phyloP scores from a whole-genome alignment of 2,113 vertebrate species.

The Carollia perspicillata region DNA sequence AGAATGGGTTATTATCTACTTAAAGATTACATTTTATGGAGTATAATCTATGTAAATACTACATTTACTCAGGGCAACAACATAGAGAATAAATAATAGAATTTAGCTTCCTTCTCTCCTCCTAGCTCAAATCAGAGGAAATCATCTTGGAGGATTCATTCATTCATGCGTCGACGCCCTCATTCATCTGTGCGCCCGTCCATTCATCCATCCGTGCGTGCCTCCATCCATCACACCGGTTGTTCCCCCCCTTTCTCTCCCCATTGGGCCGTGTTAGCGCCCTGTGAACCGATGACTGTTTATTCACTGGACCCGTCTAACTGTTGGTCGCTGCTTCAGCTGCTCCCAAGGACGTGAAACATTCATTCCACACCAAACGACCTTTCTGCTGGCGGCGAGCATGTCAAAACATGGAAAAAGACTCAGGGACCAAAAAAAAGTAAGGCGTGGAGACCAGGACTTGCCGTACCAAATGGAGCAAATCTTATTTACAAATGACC shows the following conservation, averaged over 20 bases:
- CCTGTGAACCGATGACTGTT: background rate
- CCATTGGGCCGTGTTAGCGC: background rate
- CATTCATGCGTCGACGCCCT: background rate
- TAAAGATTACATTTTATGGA: background rate
- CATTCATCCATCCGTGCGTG: no score
- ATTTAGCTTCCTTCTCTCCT: background rate
- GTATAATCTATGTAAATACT: background rate
- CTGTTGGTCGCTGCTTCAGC: background rate
- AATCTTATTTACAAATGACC: slow-evolving; percentile 75
- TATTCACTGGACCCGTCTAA: background rate
- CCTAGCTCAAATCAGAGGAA: background rate
- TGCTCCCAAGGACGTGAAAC: slow-evolving; percentile 17
- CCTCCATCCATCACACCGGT: background rate
- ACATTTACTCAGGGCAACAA: background rate
- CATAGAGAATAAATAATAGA: background rate
- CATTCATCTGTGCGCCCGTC: background rate
- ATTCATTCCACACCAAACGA: slow-evolving; percentile 30
- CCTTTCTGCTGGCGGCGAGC: background rate
- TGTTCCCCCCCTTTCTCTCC: background rate
- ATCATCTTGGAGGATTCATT: background rate
- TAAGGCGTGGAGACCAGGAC: background rate
- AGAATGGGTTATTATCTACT: background rate
- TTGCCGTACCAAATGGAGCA: slow-evolving; percentile 65
- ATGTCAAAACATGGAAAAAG: slow-evolving; percentile 38
- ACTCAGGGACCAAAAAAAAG: background rate